Base-by-base conservation (phyloP, 1,140 invertebrate species). In the Aradophagus sp. region DNA sequence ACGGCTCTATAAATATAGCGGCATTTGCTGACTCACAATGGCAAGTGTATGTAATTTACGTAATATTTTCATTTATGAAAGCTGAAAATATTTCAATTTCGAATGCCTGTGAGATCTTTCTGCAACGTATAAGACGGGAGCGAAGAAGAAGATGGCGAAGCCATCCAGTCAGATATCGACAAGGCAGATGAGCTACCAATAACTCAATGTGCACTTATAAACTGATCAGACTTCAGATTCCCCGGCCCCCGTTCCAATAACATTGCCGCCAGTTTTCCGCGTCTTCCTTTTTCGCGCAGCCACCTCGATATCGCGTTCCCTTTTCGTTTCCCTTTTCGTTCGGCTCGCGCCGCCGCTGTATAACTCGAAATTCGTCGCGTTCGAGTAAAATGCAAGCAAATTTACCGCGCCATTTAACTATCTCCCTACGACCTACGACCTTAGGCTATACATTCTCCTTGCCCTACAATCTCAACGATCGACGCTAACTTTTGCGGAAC, bases 121-220 rank as follows among this genome's bases (percentile, higher is more conserved):
- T 53, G 34, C 41, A 31, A 32, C 14, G 14, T 50, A 29, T 19
- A 45, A 58, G 39, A 70, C 42, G 66, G 59, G n/a, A 15, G 5
- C 26, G 66, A 65, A 74, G 31, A 38, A 73, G 63, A 75, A 72
- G 55, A 74, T 52, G 68, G 32, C 61, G 69, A 72, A 79, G 74
- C 74, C 77, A 78, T 80, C 74, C 75, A 79, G 71, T 59, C 72
- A 76, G 77, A 80, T 82, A 80, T 82, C 75, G 80, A 79, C 74
- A 68, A 63, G 74, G 75, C 73, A 80, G 79, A 82, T 80, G 79
- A 80, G 79, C 78, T 81, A 81, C 77, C 80, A 80, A 81, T 81
- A 81, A 80, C 78, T 81, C 80, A 81, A 80, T 80, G 80, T 80
- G 77, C 80, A 79, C 79, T 81, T 81, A 79, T 81, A 81, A 80